phyloP scores from a whole-genome alignment of 2,888 invertebrate species.

The Pseudeuparius sepicola region DNA sequence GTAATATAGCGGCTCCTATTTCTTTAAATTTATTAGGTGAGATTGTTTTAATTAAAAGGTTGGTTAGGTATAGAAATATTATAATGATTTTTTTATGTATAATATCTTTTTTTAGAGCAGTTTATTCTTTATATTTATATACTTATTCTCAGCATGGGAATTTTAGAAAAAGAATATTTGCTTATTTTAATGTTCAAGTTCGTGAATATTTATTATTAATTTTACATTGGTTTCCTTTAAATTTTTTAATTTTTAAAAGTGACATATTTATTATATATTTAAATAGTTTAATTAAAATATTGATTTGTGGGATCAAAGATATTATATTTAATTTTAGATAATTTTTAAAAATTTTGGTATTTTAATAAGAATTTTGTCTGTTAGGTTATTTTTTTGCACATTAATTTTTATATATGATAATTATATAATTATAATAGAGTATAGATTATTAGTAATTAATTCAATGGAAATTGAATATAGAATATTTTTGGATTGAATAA shows the following conservation, averaged over 20 bases:
- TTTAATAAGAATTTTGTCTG: conserved; percentile 31
- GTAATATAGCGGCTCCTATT: conserved; percentile 58
- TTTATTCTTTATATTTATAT: conserved; percentile 56
- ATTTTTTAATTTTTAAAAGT: conserved; percentile 49
- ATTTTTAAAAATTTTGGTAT: conserved; percentile 31
- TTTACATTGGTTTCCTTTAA: conserved; percentile 54
- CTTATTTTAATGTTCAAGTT: no score
- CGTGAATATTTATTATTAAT: conserved; percentile 52
- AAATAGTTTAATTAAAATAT: conserved; percentile 58
- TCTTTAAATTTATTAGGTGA: conserved; percentile 58
- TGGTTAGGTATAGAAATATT: conserved; percentile 43
- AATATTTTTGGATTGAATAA: conserved; percentile 55
- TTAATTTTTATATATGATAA: conserved; percentile 36
- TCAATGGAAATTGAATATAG: conserved; percentile 42
- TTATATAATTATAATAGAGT: conserved; percentile 47
- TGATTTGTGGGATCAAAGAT: conserved; percentile 58
- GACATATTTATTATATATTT: conserved; percentile 44
- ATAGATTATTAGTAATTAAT: conserved; percentile 45
- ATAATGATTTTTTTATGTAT: conserved; percentile 46
- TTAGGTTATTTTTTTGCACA: conserved; percentile 37
- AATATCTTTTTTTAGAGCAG: conserved; percentile 53
- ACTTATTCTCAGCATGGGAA: conserved; percentile 52
- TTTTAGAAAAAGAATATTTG: no score
- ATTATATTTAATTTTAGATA: conserved; percentile 43
- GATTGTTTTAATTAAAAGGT: conserved; percentile 52